Percentiles rank a stretch among this genome's conserved stretches.
Evolutionary conservation across 2,113 vertebrate species (phyloP).

Genomic region (Rynchops niger): DNA sequence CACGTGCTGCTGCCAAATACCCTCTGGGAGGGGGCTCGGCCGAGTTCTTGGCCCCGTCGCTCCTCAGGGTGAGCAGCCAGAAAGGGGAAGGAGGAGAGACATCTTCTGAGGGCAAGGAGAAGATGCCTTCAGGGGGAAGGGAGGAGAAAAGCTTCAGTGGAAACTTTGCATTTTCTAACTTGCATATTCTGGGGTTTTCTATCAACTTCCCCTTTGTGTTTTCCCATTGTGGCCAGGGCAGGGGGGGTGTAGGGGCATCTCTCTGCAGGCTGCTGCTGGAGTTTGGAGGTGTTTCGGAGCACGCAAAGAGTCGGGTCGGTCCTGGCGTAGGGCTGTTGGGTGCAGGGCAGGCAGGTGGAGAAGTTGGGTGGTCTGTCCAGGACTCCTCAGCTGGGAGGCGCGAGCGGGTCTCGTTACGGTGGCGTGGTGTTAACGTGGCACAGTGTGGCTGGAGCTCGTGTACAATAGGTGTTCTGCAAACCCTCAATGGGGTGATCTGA

Average conservation of each 20-base stretch:
- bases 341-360: not conserved
- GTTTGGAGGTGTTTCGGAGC: not conserved
- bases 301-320: rapidly evolving
- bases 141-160: not conserved
- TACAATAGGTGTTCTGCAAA: not conserved
- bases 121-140: not conserved
- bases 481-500: not conserved
- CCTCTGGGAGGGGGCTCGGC: not conserved
- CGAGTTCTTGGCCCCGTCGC: rapidly evolving
- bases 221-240: rapidly evolving
- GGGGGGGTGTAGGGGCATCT: not conserved
- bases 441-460: rapidly evolving
- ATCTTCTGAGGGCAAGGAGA: not conserved
- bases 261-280: rapidly evolving
- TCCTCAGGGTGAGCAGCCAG: rapidly evolving
- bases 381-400: not conserved
- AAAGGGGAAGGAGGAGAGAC: not conserved
- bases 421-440: rapidly evolving
- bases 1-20: not conserved
- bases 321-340: not conserved
- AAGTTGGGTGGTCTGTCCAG: rapidly evolving
- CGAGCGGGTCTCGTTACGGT: rapidly evolving
- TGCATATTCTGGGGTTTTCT: not conserved
- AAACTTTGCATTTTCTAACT: constrained; percentile 43
- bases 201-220: constrained; percentile 38